Conservation (phyloP, 2,797 vertebrate genomes). For the Poeciliopsis presidionis region DNA sequence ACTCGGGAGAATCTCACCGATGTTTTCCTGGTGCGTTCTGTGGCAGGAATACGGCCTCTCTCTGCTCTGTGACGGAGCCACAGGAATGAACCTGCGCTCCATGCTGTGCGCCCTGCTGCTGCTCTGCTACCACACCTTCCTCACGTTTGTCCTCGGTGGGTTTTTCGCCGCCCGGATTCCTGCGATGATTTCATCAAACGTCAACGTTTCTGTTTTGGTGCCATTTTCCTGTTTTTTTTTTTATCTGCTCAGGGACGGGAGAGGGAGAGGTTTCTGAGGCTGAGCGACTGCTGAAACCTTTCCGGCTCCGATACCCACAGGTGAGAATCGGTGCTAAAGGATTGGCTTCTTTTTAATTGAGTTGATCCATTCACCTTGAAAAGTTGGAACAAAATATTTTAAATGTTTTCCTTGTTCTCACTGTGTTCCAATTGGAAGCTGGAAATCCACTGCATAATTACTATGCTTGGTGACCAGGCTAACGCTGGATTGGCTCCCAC, state of each 20-base stretch:
- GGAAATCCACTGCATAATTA: not conserved
- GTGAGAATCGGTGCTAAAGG: slow-evolving; percentile 61
- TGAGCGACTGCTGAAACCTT: slow-evolving; percentile 80
- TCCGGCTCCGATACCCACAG: slow-evolving; percentile 80
- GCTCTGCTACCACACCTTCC: slow-evolving; percentile 88
- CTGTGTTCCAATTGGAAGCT: not conserved
- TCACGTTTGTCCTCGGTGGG: slow-evolving; percentile 87
- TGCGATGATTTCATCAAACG: not conserved
- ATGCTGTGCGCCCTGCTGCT: slow-evolving; percentile 86
- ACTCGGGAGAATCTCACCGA: not conserved
- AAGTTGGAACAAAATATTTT: not conserved
- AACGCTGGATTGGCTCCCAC: not conserved
- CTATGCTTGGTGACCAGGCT: not conserved
- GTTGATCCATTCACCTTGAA: not conserved
- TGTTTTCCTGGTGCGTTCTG: not conserved
- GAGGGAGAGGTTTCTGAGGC: slow-evolving; percentile 84
- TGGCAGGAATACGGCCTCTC: slow-evolving; percentile 84
- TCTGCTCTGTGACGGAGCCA: slow-evolving; percentile 79
- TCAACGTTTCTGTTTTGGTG: not conserved
- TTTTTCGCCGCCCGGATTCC: not conserved
- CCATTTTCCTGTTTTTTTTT: not conserved
- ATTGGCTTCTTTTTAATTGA: not conserved
- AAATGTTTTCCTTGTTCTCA: not conserved
- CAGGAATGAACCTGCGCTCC: slow-evolving; percentile 81
- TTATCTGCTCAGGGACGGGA: slow-evolving; percentile 77